Evolutionary conservation across 2,888 invertebrate species (phyloP), one percentile per base, ranked within the genome.

Genomic region (Andrena praecox): DNA sequence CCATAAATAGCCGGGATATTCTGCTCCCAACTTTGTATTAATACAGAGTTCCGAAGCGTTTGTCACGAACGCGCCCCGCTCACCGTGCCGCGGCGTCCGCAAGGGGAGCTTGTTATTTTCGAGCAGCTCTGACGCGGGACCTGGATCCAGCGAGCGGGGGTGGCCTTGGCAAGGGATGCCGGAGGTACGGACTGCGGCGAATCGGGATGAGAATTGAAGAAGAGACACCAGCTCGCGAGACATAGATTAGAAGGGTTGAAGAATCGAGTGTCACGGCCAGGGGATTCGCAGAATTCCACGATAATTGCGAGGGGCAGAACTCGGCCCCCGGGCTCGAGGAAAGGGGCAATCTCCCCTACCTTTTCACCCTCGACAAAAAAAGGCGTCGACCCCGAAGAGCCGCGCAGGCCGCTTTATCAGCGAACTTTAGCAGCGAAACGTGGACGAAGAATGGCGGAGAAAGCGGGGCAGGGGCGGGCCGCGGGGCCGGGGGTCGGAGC

Each of bases 1-100:
- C 76, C 69, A 68, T 81, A 78, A 72, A 78, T 80, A 78, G 12
- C 42, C 16, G 12, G 29, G n/a, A 66, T 56, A 56, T 67, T 64
- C 75, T 29, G 16, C 67, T 75, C 63, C 50, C 62, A 64, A 60
- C 64, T 69, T 73, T 48, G 20, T 64, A 76, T 69, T 66, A 56
- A 59, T 70, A 69, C 27, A 12, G 52, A 27, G 35, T 54, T 54
- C 63, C 42, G 16, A 7, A 12, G 5, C 20, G 42, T 16, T 70
- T 29, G 63, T 31, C 50, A 8, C 4, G 35, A 35, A 68, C 59
- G 31, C 48, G 66, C 42, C 12, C 42, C 42, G 42, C 42, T 42
- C 42, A 16, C 12, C 12, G 3, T 12, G 42, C n/a, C 12, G 56
- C 27, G 56, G 4, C 24, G 27, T 66, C n/a, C 29, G 31, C 20